These are phyloP conservation scores for honey bee (Apis mellifera) DNA, from an alignment of 1,140 invertebrate genomes.

Conservation along the genomic window Amel_HAv3.1 CM009942.2:9020001-9020500, in stretches of 20 bases:
- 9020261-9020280: too few relatives aligned
- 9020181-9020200: slow-evolving; percentile 11
- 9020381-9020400: slow-evolving; percentile 79
- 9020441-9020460: slow-evolving; percentile 72
- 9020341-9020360: too few relatives aligned
- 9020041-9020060: background rate
- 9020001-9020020: background rate
- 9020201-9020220: background rate
- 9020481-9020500: slow-evolving; percentile 52
- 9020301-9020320: too few relatives aligned
- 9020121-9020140: background rate
- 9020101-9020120: background rate
- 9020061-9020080: slow-evolving; percentile 2
- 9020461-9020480: slow-evolving; percentile 55
- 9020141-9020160: slow-evolving; percentile 14
- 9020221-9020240: background rate
- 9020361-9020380: too few relatives aligned
- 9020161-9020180: background rate
- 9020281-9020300: too few relatives aligned
- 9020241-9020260: too few relatives aligned
- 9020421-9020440: slow-evolving; percentile 78
- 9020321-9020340: background rate
- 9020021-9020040: background rate
- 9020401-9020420: slow-evolving; percentile 77
- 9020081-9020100: background rate